Evolutionary conservation across 2,113 vertebrate species (phyloP).

Genomic region (Urocitellus parryii): DNA sequence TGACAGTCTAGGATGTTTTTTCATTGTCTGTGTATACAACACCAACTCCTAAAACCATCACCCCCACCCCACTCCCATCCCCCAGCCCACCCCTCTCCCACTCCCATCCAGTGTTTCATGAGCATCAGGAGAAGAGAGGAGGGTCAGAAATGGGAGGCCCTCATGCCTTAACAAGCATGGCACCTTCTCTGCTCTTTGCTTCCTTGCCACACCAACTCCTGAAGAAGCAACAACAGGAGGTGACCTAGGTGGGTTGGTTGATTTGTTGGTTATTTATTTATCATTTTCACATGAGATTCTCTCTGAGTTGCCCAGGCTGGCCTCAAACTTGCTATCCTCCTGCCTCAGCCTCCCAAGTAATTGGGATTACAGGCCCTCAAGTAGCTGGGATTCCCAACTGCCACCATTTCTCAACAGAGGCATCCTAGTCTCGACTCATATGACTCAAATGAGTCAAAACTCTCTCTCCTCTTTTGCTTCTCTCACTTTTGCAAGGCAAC

Average conservation of each 20-base stretch:
- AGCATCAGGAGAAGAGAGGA: not conserved
- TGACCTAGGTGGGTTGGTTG: not conserved
- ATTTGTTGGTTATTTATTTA: not conserved
- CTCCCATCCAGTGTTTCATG: not conserved
- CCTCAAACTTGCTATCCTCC: not conserved
- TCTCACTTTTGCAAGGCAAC: not conserved
- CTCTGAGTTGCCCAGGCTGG: not conserved
- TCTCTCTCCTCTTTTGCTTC: not conserved
- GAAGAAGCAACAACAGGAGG: not conserved
- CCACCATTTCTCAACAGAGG: not conserved
- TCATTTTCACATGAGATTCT: not conserved
- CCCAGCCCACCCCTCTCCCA: too few species aligned
- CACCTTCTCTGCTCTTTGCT: not conserved
- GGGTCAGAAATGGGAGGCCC: not conserved
- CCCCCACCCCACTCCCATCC: not conserved
- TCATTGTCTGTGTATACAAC: not conserved
- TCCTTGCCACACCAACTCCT: not conserved
- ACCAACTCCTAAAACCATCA: not conserved
- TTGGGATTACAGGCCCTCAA: not conserved
- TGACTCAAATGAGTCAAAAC: too few species aligned
- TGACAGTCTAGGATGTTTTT: not conserved
- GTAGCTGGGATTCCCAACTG: not conserved
- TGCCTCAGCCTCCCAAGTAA: not conserved
- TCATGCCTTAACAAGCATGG: not conserved
- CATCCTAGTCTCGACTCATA: not conserved